Evolutionary conservation across 2,797 vertebrate species (phyloP), one percentile per base, ranked within the genome.

Genomic region (Limosa lapponica): DNA sequence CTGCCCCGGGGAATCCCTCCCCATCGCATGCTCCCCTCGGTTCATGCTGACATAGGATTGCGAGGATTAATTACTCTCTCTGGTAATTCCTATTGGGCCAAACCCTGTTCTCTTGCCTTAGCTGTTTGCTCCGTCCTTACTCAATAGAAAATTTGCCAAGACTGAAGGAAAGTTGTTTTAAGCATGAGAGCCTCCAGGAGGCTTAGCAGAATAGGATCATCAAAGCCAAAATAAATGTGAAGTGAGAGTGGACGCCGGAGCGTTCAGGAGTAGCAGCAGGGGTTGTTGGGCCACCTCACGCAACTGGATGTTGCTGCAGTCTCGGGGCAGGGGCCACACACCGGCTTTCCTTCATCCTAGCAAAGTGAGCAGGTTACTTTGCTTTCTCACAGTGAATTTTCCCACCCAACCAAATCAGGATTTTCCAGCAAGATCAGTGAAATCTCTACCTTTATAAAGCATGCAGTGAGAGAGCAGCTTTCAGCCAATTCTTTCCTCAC

Each of bases 1-100:
- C 27, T 95, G 84, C 85, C 71, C 52, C 74, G 37, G 77, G 87
- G 85, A 43, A 34, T 43, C 69, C 55, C 34, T 92, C 77, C 87
- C 77, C 17, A 4, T 12, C 20, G 32, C 72, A 39, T 5, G n/a
- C 57, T 37, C 51, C 4, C 0, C 82, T 70, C 25, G 1, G 11
- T 72, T 57, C 66, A 6, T 20, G 70, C 93, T 84, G 78, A 73
- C 71, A 6, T 2, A 20, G n/a, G 43, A 52, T 64, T 87, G 54
- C 13, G 23, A 64, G 77, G 49, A 25, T 94, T 80, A 25, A 78
- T 80, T 80, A 14, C 65, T 57, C 65, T 18, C 36, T 15, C 57
- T 25, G 34, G 30, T 75, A 67, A 83, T 46, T 81, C 65, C 51
- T 82, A 4, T 1, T 28, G 82, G 71, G 58, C 77, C 85, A 89